Percentiles rank a stretch among this genome's conserved stretches.
These are phyloP conservation scores for Tachysurus fulvidraco DNA, from an alignment of 2,113 vertebrate genomes.

Conservation along the genomic window DNA sequence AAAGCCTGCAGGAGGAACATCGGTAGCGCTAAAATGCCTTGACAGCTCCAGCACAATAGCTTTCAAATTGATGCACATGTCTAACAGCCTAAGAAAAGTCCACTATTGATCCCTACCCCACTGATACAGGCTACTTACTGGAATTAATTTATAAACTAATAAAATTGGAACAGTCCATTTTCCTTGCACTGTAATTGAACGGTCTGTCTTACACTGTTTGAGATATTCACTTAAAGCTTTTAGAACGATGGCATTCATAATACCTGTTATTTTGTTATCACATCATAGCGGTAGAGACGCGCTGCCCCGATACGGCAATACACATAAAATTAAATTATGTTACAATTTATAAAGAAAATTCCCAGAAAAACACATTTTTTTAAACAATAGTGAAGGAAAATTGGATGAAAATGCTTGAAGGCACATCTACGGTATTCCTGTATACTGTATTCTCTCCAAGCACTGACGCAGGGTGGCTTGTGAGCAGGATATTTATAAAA, in stretches of 20 bases:
- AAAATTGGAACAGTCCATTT: slow-evolving; percentile 22
- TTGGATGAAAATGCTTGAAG: neutral
- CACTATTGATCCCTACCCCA: slow-evolving; percentile 15
- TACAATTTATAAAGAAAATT: neutral
- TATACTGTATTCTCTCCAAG: neutral
- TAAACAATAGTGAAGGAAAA: neutral
- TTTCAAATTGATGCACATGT: slow-evolving; percentile 12
- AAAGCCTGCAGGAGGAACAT: neutral
- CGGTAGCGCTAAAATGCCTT: neutral
- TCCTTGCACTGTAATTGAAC: slow-evolving; percentile 17
- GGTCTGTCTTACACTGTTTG: neutral
- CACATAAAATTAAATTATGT: neutral
- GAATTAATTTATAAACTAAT: slow-evolving; percentile 33
- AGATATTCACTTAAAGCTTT: slow-evolving; percentile 1
- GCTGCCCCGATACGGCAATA: neutral
- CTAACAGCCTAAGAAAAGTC: slow-evolving; percentile 22
- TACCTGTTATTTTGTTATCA: neutral
- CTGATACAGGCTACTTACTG: slow-evolving; percentile 19
- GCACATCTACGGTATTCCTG: neutral
- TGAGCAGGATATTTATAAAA: neutral
- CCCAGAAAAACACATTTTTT: neutral
- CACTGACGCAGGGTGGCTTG: neutral
- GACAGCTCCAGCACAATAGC: slow-evolving; percentile 4
- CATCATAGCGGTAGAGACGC: neutral
- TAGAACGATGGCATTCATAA: neutral